Conservation (phyloP, 2,113 vertebrate genomes). For the Mionectes macconnelli region DNA sequence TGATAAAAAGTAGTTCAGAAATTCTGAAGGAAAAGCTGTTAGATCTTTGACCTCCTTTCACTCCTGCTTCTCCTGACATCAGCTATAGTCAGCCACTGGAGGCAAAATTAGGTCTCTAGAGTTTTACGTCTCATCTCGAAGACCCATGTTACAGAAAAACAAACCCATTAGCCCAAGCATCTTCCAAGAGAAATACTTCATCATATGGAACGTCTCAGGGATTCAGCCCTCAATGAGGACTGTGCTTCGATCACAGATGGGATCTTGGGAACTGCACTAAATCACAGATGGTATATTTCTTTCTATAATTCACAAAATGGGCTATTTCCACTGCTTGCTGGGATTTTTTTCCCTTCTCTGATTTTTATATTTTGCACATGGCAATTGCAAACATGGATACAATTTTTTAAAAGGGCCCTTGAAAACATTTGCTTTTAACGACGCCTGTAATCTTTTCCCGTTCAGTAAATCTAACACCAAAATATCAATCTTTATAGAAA, state of each 20-base stretch:
- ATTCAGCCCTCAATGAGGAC: constrained; percentile 46
- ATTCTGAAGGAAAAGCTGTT: background rate
- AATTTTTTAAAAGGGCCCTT: constrained; percentile 23
- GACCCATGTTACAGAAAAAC: constrained; percentile 16
- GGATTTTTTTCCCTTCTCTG: background rate
- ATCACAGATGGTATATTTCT: constrained; percentile 80
- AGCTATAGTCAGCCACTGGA: background rate
- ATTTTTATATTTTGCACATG: constrained; percentile 72
- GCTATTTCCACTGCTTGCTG: constrained; percentile 66
- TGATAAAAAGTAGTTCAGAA: background rate
- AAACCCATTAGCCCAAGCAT: constrained; percentile 11
- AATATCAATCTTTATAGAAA: constrained; percentile 64
- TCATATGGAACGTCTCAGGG: constrained; percentile 18
- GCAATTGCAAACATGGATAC: constrained; percentile 58
- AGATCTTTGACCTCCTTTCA: background rate
- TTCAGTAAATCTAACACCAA: constrained; percentile 53
- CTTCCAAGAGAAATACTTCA: constrained; percentile 56
- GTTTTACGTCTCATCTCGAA: constrained; percentile 27
- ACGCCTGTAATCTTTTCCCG: constrained; percentile 60
- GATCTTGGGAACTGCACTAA: constrained; percentile 64
- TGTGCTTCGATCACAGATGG: constrained; percentile 71
- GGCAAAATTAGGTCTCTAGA: constrained; percentile 3
- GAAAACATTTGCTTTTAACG: constrained; percentile 68
- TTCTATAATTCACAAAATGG: constrained; percentile 73
- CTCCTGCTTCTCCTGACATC: background rate